Evolutionary conservation across 2,888 invertebrate genomes (phyloP).

Genomic region (Orchesellides sinensis): DNA sequence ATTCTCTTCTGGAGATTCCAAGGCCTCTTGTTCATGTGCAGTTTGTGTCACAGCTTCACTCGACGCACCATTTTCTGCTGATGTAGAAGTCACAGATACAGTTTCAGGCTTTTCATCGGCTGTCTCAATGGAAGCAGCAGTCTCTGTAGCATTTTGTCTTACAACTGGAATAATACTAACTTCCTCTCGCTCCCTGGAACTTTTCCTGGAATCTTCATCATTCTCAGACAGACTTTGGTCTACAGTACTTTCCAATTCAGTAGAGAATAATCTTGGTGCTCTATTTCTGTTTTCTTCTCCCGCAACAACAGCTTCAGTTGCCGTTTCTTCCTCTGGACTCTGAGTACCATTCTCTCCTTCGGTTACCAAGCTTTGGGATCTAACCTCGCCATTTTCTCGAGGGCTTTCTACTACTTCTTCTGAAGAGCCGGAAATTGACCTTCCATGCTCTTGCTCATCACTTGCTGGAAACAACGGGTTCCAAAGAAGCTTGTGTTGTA

Average conservation of each 20-base stretch:
- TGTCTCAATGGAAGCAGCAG: constrained; percentile 51
- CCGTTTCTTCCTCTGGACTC: neutral
- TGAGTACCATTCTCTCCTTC: neutral
- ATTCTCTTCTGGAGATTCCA: constrained; percentile 14
- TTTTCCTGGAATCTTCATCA: neutral
- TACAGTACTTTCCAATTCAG: constrained; percentile 1
- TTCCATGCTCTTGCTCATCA: constrained; percentile 28
- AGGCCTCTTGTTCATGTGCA: constrained; percentile 2
- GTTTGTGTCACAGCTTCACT: constrained; percentile 18
- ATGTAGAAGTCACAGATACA: constrained; percentile 31
- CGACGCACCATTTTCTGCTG: neutral
- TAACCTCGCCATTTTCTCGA: neutral
- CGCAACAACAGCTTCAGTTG: constrained; percentile 17
- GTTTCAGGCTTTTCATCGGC: constrained; percentile 49
- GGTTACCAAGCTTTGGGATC: constrained; percentile 32
- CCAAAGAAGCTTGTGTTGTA: neutral
- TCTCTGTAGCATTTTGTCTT: constrained; percentile 46
- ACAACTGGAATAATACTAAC: constrained; percentile 11
- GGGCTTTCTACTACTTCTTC: neutral
- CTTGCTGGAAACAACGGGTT: neutral
- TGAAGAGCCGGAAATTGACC: constrained; percentile 19
- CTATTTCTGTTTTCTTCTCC: neutral
- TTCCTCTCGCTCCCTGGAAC: constrained; percentile 9
- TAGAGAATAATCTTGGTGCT: constrained; percentile 25
- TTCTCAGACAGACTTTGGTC: constrained; percentile 6